Base-by-base conservation (phyloP, 2,797 vertebrate species). In the Myotis vivesi region DNA sequence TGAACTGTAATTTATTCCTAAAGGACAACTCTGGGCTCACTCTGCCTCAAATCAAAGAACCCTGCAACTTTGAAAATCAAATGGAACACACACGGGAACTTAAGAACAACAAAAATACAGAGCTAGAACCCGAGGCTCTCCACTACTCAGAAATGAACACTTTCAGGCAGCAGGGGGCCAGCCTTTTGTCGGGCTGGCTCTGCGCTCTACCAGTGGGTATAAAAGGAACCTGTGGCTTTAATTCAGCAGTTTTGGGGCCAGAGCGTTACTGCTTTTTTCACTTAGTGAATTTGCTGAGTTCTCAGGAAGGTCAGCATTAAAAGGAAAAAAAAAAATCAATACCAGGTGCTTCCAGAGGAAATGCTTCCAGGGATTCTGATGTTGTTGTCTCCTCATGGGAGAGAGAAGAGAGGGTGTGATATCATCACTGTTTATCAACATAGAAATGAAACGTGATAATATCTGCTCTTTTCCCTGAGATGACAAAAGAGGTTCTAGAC, bases 231-330 rank as follows among this genome's bases (percentile, higher is more conserved):
- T 49, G 57, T 33, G 66, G 6, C 25, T 91, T 82, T 57, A 82
- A 53, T 81, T 92, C n/a, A 85, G 69, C 75, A 72, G 23, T 72
- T 95, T 86, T 62, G 66, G 72, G 62, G 38, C 51, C 30, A 87
- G 38, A 92, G 30, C 81, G 84, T 94, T 57, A 84, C 28, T 36
- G 10, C 17, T 79, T 89, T 33, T 62, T 89, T 83, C 3, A 4
- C 71, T 96, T 94, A n/a, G 25, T 87, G 33, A 87, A 89, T 38
- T 30, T 80, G 76, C 72, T 92, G 91, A 77, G 36, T 72, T 25
- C 44, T 83, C 49, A 86, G 64, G 79, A 94, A 82, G 16, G 15
- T 4, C 16, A 68, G 33, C 33, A 69, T 84, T 16, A 9, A 66
- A 83, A 64, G 44, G 62, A 84, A 10, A 53, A 38, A 87, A 80